Evolutionary conservation across 2,113 vertebrate genomes (phyloP).

Genomic region (Andinoacara biseriatus): DNA sequence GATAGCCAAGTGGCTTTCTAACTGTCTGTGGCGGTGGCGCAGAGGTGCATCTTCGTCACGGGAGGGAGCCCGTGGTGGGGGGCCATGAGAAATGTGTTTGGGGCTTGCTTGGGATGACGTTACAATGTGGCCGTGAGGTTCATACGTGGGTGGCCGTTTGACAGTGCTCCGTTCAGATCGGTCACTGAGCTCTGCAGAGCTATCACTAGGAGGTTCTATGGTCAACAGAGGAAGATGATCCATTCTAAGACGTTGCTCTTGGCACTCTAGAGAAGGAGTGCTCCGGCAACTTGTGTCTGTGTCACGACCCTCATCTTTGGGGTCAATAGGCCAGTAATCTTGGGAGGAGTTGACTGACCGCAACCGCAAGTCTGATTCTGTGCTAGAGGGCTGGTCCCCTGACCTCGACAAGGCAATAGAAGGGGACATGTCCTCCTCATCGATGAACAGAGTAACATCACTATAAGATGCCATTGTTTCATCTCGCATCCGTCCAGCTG

Average conservation of each 20-base stretch:
- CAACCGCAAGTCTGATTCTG: constrained; percentile 87
- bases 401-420: constrained; percentile 85
- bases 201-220: constrained; percentile 94
- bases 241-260: constrained; percentile 87
- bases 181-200: constrained; percentile 91
- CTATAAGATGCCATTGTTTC: constrained; percentile 94
- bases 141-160: constrained; percentile 85
- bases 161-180: constrained; percentile 88
- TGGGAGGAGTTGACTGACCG: constrained; percentile 85
- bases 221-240: constrained; percentile 93
- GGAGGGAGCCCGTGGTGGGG: constrained; percentile 83
- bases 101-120: constrained; percentile 89
- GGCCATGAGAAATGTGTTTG: constrained; percentile 87
- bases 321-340: constrained; percentile 92
- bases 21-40: constrained; percentile 86
- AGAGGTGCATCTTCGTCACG: constrained; percentile 87
- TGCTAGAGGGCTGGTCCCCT: constrained; percentile 85
- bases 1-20: constrained; percentile 91
- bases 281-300: constrained; percentile 92
- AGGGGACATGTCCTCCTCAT: constrained; percentile 94
- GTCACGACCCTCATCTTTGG: constrained; percentile 89
- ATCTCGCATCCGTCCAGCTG: constrained; percentile 84
- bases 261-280: constrained; percentile 90
- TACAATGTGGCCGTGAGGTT: constrained; percentile 80
- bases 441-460: constrained; percentile 95